Conservation (phyloP, 1,140 invertebrate genomes). For the Thaumetopoea pityocampa region DNA sequence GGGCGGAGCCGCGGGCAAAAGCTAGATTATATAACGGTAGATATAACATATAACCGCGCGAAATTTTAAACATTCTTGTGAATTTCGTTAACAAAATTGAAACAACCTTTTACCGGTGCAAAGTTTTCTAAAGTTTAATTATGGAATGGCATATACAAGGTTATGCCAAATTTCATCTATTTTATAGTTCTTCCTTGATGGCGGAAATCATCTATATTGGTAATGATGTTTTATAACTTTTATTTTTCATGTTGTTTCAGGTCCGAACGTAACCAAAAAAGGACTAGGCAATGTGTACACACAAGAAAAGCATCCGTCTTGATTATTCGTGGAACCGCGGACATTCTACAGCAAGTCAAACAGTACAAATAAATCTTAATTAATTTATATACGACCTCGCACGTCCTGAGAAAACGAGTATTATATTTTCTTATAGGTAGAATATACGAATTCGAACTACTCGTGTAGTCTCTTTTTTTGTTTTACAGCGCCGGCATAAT, state of each 20-base stretch:
- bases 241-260: slow-evolving; percentile 52
- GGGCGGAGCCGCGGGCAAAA: too few species aligned
- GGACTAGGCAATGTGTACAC: slow-evolving; percentile 65
- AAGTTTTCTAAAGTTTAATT: too few species aligned
- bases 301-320: slow-evolving; percentile 55
- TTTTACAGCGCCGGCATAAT: too few species aligned
- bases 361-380: slow-evolving; percentile 47
- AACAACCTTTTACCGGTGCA: too few species aligned
- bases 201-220: too few species aligned
- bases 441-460: slow-evolving; percentile 12
- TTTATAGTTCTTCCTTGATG: too few species aligned
- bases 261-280: slow-evolving; percentile 39
- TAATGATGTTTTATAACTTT: too few species aligned
- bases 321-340: slow-evolving; percentile 35
- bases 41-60: too few species aligned
- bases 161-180: too few species aligned
- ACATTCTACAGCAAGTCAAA: slow-evolving; percentile 13
- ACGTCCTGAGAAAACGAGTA: slow-evolving; percentile 30
- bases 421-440: slow-evolving; percentile 43
- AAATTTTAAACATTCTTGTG: too few species aligned
- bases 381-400: slow-evolving; percentile 48
- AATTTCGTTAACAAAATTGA: too few species aligned
- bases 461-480: background rate
- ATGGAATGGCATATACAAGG: too few species aligned
- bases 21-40: slow-evolving; percentile 9